These are phyloP conservation scores for Lapara coniferarum DNA, from an alignment of 2,888 invertebrate genomes.

Conservation along the genomic window DNA sequence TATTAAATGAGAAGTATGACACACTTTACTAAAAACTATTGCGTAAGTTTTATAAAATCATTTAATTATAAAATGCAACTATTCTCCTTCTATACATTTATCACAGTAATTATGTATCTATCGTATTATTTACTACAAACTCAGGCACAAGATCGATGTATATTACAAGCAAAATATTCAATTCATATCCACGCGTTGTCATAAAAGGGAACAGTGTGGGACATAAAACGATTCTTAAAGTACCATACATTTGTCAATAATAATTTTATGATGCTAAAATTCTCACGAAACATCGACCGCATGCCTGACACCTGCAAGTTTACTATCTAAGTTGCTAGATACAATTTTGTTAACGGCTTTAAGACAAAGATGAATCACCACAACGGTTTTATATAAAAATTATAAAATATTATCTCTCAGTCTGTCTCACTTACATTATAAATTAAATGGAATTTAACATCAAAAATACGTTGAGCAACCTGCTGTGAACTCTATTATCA, in stretches of 20 bases:
- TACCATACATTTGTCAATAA: too few relatives aligned
- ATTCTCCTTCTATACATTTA: constrained; percentile 19
- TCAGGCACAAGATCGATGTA: constrained; percentile 10
- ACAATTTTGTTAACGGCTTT: constrained; percentile 6
- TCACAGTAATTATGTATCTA: constrained; percentile 23
- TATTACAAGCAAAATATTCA: background rate
- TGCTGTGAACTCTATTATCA: constrained; percentile 11
- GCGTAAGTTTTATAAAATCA: constrained; percentile 11
- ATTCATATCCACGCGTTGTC: too few relatives aligned
- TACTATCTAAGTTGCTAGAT: constrained; percentile 20
- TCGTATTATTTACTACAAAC: constrained; percentile 17
- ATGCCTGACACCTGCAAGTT: constrained; percentile 4
- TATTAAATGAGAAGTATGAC: constrained; percentile 24
- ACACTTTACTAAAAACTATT: constrained; percentile 23
- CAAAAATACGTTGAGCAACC: constrained; percentile 16
- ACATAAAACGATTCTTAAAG: too few relatives aligned
- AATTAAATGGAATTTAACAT: constrained; percentile 21
- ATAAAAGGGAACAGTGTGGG: too few relatives aligned
- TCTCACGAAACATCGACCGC: background rate
- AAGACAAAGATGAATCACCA: background rate
- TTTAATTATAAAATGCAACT: constrained; percentile 19
- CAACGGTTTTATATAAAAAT: constrained; percentile 10
- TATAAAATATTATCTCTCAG: constrained; percentile 29
- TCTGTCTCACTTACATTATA: constrained; percentile 22
- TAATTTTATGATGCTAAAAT: too few relatives aligned